Base-by-base conservation (phyloP, 2,888 invertebrate species). In the Drosophila birchii region DNA sequence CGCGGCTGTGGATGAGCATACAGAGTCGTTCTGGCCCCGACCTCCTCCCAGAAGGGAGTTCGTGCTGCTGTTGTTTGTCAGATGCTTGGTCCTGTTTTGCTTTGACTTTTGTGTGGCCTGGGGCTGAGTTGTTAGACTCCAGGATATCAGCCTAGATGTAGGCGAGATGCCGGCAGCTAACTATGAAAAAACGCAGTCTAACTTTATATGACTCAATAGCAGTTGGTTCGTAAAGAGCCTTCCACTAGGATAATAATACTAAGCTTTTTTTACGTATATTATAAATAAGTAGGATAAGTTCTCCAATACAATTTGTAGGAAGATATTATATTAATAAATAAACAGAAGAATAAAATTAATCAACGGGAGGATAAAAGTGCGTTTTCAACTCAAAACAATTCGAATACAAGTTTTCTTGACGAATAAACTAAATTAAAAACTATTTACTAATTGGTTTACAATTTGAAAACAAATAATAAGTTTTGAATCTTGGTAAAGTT, bases 1-100 rank as follows among this genome's bases (percentile, higher is more conserved):
- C 89, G 76, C 76, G 66, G 74, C 81, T 83, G 79, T 73, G 88
- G 74, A 86, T 78, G 88, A 80, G 84, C 70, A 76, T 70, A 66
- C 80, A 53, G 53, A 54, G 51, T 47, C 45, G 57, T 34, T 16
- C 49, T 20, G 51, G 43, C 63, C 64, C 59, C 47, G 49, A 39
- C 39, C 34, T 26, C 47, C 41, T 39, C 20, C 54, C 41, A 59
- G 58, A 11, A 43, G 49, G 1, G 44, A 64, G 66, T 64, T 66
- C 51, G 71, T 75, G 23, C 74, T 82, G 63, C 49, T 41, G 61
- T 66, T 61, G 51, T 38, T 63, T 63, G 62, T 58, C 60, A 54
- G 53, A 38, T 60, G 38, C 62, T 59, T 66, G 63, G 66, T 59
- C 66, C 66, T 69, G 67, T 78, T 61, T 69, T 75, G 77, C 63